phyloP scores from a whole-genome alignment of 2,113 vertebrate genomes.

The Thalassarche chlororhynchos region DNA sequence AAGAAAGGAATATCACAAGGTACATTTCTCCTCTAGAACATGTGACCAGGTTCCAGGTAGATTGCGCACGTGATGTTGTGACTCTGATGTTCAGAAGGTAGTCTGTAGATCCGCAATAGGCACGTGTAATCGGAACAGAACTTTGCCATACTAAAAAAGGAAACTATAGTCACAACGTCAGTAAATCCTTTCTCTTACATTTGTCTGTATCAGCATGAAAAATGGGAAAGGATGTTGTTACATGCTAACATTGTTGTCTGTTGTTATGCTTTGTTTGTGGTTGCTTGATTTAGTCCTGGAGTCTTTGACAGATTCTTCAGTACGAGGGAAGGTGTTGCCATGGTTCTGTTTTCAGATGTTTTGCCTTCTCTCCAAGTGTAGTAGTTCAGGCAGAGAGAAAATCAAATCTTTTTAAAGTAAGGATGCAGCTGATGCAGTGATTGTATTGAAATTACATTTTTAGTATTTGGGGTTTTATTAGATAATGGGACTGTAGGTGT shows the following conservation, averaged over 20 bases:
- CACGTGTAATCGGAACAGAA: rapidly evolving
- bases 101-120: background rate
- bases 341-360: background rate
- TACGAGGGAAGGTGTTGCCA: background rate
- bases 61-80: background rate
- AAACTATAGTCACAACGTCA: background rate
- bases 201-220: background rate
- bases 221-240: background rate
- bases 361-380: background rate
- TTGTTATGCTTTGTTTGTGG: background rate
- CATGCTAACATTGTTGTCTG: background rate
- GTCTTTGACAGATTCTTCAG: background rate
- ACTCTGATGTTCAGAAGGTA: background rate
- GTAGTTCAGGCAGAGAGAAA: background rate
- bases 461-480: background rate
- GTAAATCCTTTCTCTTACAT: background rate
- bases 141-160: background rate
- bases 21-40: slow-evolving; percentile 24
- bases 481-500: background rate
- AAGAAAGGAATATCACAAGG: slow-evolving; percentile 85
- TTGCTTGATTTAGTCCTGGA: background rate
- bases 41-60: background rate
- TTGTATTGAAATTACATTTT: background rate
- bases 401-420: background rate
- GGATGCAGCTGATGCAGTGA: background rate